Conservation (phyloP, 1,140 invertebrate species). For the Tribolium madens region DNA sequence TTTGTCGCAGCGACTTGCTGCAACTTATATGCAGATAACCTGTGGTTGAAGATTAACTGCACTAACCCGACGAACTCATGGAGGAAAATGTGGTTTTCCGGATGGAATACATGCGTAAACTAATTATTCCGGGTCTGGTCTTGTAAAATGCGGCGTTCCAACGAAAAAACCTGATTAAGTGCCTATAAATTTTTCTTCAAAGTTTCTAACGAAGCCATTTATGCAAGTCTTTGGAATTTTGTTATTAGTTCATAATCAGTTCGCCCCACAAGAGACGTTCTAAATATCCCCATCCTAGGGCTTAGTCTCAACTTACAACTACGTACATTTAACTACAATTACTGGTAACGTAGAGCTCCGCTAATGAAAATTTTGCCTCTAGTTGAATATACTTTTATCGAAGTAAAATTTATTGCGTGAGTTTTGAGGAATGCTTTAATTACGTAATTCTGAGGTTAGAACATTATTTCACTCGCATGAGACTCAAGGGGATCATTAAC, state of each 20-base stretch:
- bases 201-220: neutral
- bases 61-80: neutral
- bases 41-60: conserved; percentile 29
- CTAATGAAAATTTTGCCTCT: conserved; percentile 26
- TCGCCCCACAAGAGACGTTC: conserved; percentile 14
- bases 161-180: too few species aligned
- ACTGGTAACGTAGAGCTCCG: conserved; percentile 4
- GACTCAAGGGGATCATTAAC: too few species aligned
- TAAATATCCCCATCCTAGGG: conserved; percentile 4
- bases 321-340: conserved; percentile 31
- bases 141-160: too few species aligned
- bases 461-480: too few species aligned
- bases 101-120: neutral
- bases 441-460: too few species aligned
- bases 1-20: conserved; percentile 34
- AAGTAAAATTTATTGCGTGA: neutral
- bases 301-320: conserved; percentile 9
- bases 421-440: too few species aligned
- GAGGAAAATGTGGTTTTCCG: neutral
- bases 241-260: conserved; percentile 38
- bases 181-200: conserved; percentile 10
- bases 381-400: neutral
- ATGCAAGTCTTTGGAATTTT: conserved; percentile 23
- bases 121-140: neutral
- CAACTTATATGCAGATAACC: conserved; percentile 43